Base-by-base conservation (phyloP, 2,888 invertebrate genomes). In the Mythimna ferrago region DNA sequence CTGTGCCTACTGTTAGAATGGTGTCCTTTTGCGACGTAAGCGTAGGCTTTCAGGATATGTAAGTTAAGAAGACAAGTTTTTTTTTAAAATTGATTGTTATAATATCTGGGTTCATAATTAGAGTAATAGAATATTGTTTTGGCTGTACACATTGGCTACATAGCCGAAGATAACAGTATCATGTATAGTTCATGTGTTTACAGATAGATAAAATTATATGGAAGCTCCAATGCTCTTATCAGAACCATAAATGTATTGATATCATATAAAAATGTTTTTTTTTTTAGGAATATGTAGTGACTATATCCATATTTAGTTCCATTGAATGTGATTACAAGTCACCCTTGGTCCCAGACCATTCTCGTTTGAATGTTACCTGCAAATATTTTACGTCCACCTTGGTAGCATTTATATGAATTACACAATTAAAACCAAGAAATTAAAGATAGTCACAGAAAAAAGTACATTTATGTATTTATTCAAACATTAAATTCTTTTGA, bases 121-220 rank as follows among this genome's bases (percentile, higher is more conserved):
- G 7, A 71, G 26, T 62, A 63, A 53, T n/a, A 69, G 48, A 38
- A 58, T 16, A 58, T 41, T 58, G 60, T 66, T 63, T 58, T 16
- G 57, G 35, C 21, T 66, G 21, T 48, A 73, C 35, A 66, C 65
- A 56, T 71, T 78, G 61, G 54, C 41, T 64, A 51, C 38, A 53
- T 51, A 48, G 19, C n/a, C 61, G 61, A 38, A 72, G 79, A 82
- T 75, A 79, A 78, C 78, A 77, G 58, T 77, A 68, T 61, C 57
- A 62, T 72, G 19, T 65, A 66, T 38, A 68, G 35, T 58, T 26
- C 64, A 65, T 81, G 56, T 68, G 66, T 76, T 44, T 66, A 73
- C 41, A 66, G 51, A 58, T 38, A 80, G 66, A 73, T 80, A 80
- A 73, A 62, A 57, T 60, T 61, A 64, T 54, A 72, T 72, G 54